Base-by-base conservation (phyloP, 1,140 invertebrate species). In the Leptonema lineaticorne region DNA sequence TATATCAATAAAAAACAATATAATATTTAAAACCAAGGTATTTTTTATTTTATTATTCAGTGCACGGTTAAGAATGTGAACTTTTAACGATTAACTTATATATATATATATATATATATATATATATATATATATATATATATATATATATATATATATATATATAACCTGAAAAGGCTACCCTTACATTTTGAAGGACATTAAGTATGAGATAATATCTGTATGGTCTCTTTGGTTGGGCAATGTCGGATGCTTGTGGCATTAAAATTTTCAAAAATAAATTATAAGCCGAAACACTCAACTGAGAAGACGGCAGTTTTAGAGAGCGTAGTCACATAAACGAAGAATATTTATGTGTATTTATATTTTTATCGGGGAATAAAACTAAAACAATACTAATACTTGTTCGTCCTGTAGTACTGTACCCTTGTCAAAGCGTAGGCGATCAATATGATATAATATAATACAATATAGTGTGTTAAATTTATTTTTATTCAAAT, bases 171-270 rank as follows among this genome's bases (percentile, higher is more conserved):
- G 30, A 27, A 64, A 64, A 64, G 63, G 45, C 64, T 67, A 46
- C 60, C 57, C 57, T 70, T 57, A 53, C 69, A 20, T 57, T 60
- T 65, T 66, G 69, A 62, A 62, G 48, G 69, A 45, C 27, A 56
- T 57, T 37, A 53, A 37, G 60, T 56, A 41, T 28, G 56, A 69
- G 69, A 70, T 70, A 70, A 65, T 53, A 70, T 70, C 69, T 64
- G 50, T 64, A 64, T 64, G 45, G 33, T 56, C 57, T 24, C 63
- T 70, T 60, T 70, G 59, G 63, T 62, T 58, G 29, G 63, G 24
- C 50, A 29, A 33, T 63, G 63, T 69, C 63, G 57, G 37, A 65
- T 60, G 56, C 68, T n/a, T 64, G 68, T 58, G 53, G 56, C 58
- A 69, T 65, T 26, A 63, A 69, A 53, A 65, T 24, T 64, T 46